Percentiles rank a stretch among this genome's conserved stretches.
phyloP scores from a whole-genome alignment of 1,140 invertebrate genomes.

The Diuraphis noxia region DNA sequence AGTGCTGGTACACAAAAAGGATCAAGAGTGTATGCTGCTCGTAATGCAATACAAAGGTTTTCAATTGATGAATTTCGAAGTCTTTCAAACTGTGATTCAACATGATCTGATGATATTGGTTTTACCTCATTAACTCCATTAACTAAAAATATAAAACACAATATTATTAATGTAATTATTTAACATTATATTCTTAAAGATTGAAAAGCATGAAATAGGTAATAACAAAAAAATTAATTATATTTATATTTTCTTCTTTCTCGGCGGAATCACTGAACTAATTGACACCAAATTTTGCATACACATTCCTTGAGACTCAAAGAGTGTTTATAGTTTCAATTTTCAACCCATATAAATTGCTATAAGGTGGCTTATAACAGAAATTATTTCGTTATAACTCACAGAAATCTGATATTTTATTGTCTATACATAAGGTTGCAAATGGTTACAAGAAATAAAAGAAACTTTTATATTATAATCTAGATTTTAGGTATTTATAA shows the following conservation, averaged over 20 bases:
- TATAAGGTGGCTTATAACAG: too few species aligned
- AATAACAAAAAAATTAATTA: neutral
- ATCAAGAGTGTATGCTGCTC: slow-evolving; percentile 84
- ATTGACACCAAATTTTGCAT: too few species aligned
- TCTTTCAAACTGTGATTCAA: slow-evolving; percentile 55
- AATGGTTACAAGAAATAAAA: too few species aligned
- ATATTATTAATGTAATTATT: neutral
- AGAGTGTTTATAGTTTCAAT: too few species aligned
- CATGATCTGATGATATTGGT: slow-evolving; percentile 50
- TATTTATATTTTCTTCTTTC: neutral
- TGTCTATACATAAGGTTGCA: too few species aligned
- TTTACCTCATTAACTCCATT: slow-evolving; percentile 44
- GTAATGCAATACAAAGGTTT: slow-evolving; percentile 90
- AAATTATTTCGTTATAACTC: too few species aligned
- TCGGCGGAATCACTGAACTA: too few species aligned
- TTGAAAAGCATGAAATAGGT: neutral
- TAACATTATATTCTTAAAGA: neutral
- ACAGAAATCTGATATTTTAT: too few species aligned
- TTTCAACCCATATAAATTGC: too few species aligned
- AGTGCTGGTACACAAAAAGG: slow-evolving; percentile 90
- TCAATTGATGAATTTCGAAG: slow-evolving; percentile 89
- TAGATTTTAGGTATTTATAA: too few species aligned
- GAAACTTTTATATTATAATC: too few species aligned
- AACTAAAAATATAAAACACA: slow-evolving; percentile 12
- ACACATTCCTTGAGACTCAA: too few species aligned